Evolutionary conservation across 2,113 vertebrate species (phyloP), one percentile per base, ranked within the genome.

Genomic region (Heterocephalus glaber): DNA sequence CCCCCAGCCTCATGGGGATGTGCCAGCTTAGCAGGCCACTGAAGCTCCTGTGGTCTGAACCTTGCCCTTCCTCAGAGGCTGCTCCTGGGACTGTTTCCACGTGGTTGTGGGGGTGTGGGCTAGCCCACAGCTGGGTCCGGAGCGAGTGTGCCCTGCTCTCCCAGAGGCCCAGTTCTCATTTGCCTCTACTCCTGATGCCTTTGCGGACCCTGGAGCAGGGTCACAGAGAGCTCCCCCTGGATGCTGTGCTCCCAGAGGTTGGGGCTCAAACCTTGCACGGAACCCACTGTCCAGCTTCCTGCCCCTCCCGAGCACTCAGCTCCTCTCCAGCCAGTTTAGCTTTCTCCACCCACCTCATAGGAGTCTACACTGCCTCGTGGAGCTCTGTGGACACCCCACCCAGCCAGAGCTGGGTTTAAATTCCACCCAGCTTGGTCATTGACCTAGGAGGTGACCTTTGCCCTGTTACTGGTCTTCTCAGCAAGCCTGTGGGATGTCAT

Each of bases 291-390:
- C 22, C 20, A 35, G 60, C 65, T 86, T 81, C 33, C 65, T 90
- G 80, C 68, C 74, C 14, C 61, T 92, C 76, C 92, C 47, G 16
- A 38, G 70, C 14, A 3, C 19, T 87, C 16, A 35, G 82, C 61
- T 92, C 54, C 22, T 90, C 81, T 63, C 76, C 38, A 87, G 26
- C 81, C 30, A 2, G 44, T 83, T 92, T 94, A 87, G 96, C 95
- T 96, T 85, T 92, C 95, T 87, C 96, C 92, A 93, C 87, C 97
- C 61, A 56, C 81, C 90, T 58, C 85, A 90, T 92, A 94, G 93
- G 84, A 49, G 49, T 44, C 92, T 20, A 47, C 68, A 33, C 41
- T 47, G 63, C 49, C 77, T 7, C 54, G 13, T 41, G 61, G 54
- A 58, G 14, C 60, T 72, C 54, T 10, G 7, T 85, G 60, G 83